These are phyloP conservation scores for Phataginus tetradactyla DNA, from an alignment of 2,797 vertebrate genomes.

Conservation along the genomic window DNA sequence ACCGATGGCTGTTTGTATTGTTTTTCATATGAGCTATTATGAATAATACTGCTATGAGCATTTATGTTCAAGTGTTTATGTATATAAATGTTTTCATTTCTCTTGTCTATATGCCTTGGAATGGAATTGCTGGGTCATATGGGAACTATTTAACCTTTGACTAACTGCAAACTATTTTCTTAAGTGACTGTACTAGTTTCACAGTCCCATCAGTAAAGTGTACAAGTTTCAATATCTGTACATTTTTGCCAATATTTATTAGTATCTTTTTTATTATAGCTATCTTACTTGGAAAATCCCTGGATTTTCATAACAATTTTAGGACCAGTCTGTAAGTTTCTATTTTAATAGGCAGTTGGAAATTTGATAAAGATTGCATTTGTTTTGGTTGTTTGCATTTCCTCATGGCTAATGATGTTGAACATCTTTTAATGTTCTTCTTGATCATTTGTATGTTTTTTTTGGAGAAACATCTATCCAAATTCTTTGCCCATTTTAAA, in stretches of 20 bases:
- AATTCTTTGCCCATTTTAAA: background rate
- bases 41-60: background rate
- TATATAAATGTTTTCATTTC: background rate
- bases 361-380: background rate
- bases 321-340: background rate
- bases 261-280: background rate
- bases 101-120: background rate
- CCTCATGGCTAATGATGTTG: background rate
- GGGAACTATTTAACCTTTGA: background rate
- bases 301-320: background rate
- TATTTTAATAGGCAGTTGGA: background rate
- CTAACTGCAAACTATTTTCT: background rate
- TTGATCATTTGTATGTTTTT: background rate
- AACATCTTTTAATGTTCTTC: slow-evolving; percentile 25
- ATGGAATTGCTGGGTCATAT: background rate
- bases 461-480: background rate
- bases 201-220: background rate
- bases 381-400: background rate
- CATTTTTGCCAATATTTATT: background rate
- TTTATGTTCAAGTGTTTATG: background rate
- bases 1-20: background rate
- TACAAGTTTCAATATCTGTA: background rate
- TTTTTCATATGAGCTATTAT: background rate
- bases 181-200: background rate
- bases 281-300: background rate